Evolutionary conservation across 2,113 vertebrate genomes (phyloP).

Genomic region (Melanotaenia duboulayi): DNA sequence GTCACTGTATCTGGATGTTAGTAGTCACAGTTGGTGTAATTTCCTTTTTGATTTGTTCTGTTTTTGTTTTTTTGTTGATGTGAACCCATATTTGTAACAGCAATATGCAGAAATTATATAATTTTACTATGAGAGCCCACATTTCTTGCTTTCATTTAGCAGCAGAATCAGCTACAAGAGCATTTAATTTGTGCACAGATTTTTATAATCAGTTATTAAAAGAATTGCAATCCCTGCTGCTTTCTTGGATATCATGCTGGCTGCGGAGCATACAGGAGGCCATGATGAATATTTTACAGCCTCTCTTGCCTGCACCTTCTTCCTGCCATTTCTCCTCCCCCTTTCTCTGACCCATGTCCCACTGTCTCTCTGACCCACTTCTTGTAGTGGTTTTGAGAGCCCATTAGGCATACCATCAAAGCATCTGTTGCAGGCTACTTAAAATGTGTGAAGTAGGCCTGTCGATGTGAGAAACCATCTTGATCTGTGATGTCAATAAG

Average conservation of each 20-base stretch:
- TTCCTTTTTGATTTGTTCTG: no score
- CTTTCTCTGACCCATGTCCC: conserved; percentile 42
- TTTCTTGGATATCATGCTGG: conserved; percentile 24
- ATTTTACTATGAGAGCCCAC: background rate
- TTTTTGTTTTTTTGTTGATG: no score
- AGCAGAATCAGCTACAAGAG: fast-evolving
- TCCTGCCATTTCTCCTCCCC: conserved; percentile 39
- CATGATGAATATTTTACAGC: conserved; percentile 76
- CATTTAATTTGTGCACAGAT: background rate
- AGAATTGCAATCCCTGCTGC: conserved; percentile 7
- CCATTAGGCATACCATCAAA: conserved; percentile 63
- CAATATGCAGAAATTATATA: no score
- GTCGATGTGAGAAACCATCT: conserved; percentile 18
- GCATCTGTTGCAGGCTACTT: conserved; percentile 35
- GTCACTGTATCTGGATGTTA: no score
- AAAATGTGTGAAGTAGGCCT: conserved; percentile 31
- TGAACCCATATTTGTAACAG: no score
- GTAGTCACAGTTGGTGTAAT: no score
- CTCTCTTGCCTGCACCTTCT: conserved; percentile 30
- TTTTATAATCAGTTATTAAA: background rate
- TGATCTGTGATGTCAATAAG: conserved; percentile 14
- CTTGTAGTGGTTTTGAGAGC: conserved; percentile 51
- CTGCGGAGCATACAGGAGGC: conserved; percentile 51
- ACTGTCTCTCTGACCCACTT: conserved; percentile 66
- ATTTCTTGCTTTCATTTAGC: background rate